Evolutionary conservation across 2,888 invertebrate genomes (phyloP).

Genomic region (Torymus texanus): DNA sequence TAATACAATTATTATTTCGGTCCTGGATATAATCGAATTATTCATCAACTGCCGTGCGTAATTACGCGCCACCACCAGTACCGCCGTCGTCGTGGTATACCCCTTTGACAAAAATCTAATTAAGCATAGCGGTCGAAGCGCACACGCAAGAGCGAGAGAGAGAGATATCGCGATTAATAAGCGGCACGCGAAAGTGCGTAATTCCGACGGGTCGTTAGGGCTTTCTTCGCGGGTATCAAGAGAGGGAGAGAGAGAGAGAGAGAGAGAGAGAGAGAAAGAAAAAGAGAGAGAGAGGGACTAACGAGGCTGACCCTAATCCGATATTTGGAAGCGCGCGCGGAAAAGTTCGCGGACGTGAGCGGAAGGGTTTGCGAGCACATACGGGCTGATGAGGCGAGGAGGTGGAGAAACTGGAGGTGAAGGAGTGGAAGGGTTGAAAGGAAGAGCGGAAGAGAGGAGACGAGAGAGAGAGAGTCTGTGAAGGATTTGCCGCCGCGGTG

Average conservation of each 20-base stretch:
- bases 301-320: constrained; percentile 39
- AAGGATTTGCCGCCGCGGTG: no score
- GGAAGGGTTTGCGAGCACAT: no score
- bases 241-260: not conserved
- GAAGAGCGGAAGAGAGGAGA: no score
- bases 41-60: constrained; percentile 36
- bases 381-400: no score
- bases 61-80: constrained; percentile 18
- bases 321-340: constrained; percentile 25
- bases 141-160: not conserved
- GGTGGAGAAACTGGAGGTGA: no score
- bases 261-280: not conserved
- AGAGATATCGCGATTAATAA: constrained; percentile 15
- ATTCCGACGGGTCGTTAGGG: constrained; percentile 18
- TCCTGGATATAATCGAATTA: constrained; percentile 40
- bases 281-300: not conserved
- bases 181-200: not conserved
- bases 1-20: constrained; percentile 48
- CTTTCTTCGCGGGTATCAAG: constrained; percentile 7
- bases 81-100: constrained; percentile 1
- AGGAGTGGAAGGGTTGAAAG: no score
- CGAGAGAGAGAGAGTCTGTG: no score
- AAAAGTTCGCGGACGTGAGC: constrained; percentile 4
- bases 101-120: constrained; percentile 46
- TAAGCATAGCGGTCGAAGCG: not conserved